Evolutionary conservation across 2,113 vertebrate species (phyloP).

Genomic region (Cochlearius cochlearius): DNA sequence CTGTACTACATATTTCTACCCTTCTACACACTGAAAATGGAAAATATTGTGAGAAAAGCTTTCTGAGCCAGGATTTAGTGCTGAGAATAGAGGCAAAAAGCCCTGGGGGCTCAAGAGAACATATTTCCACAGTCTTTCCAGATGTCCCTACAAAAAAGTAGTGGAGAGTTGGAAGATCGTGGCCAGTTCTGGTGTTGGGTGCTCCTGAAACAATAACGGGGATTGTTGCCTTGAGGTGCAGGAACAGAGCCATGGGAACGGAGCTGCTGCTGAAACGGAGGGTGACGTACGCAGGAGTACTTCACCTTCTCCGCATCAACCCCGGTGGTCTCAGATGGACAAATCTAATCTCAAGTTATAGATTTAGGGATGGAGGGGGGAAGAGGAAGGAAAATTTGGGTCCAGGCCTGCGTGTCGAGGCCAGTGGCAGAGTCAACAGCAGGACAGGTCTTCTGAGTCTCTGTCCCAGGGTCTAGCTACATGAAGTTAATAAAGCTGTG

Average conservation of each 20-base stretch:
- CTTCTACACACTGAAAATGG: background rate
- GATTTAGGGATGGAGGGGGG: background rate
- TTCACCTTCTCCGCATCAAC: background rate
- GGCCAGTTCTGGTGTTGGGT: background rate
- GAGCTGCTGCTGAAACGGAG: background rate
- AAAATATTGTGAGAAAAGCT: conserved; percentile 8
- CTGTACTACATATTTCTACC: background rate
- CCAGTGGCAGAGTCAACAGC: background rate
- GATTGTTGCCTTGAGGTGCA: background rate
- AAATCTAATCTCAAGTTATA: background rate
- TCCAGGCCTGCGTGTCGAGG: background rate
- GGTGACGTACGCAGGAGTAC: background rate
- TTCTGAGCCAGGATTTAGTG: background rate
- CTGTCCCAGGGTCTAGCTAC: background rate
- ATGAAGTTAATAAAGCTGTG: background rate
- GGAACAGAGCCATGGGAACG: background rate
- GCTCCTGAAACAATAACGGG: background rate
- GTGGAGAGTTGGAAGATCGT: background rate
- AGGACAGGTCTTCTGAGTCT: background rate
- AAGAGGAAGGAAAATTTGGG: background rate
- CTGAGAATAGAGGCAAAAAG: conserved; percentile 46
- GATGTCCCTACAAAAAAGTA: background rate
- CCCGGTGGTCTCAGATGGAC: background rate
- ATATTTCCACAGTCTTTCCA: background rate
- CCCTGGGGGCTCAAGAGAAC: background rate